These are phyloP conservation scores for Lysiphlebus fabarum DNA, from an alignment of 1,140 invertebrate genomes.

Conservation along the genomic window DNA sequence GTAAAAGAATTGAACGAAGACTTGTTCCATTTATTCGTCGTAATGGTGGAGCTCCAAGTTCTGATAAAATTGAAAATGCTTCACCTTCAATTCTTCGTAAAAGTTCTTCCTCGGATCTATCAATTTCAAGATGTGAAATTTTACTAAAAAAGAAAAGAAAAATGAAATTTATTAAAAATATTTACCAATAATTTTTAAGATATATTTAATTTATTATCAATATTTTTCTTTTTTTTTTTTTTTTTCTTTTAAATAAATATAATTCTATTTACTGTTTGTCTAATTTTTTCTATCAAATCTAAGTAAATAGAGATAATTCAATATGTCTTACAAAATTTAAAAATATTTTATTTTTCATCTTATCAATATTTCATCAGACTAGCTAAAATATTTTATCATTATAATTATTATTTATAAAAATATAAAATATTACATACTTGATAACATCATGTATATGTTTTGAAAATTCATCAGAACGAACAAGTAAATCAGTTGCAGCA, in stretches of 20 bases:
- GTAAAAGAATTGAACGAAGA: conserved; percentile 33
- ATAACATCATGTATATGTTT: conserved; percentile 33
- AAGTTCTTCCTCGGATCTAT: conserved; percentile 37
- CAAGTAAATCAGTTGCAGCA: conserved; percentile 45
- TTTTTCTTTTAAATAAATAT: no score
- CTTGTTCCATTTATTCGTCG: conserved; percentile 41
- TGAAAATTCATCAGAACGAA: conserved; percentile 44
- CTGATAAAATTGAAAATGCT: conserved; percentile 41
- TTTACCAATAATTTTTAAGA: background rate
- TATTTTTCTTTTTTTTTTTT: no score
- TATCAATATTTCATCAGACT: background rate
- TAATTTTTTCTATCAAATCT: no score
- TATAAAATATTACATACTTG: conserved; percentile 34
- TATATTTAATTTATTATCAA: background rate
- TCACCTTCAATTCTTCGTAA: conserved; percentile 43
- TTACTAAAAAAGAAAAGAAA: conserved; percentile 26
- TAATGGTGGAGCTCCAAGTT: conserved; percentile 41
- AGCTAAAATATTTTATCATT: background rate
- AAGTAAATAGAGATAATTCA: no score
- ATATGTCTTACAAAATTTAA: conserved; percentile 14
- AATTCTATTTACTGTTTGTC: no score
- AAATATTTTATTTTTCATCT: conserved; percentile 4
- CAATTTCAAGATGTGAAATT: conserved; percentile 32
- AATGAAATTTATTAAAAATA: conserved; percentile 6
- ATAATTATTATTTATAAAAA: background rate